These are phyloP conservation scores for Numenius phaeopus DNA, from an alignment of 2,797 vertebrate genomes.

Conservation along the genomic window DNA sequence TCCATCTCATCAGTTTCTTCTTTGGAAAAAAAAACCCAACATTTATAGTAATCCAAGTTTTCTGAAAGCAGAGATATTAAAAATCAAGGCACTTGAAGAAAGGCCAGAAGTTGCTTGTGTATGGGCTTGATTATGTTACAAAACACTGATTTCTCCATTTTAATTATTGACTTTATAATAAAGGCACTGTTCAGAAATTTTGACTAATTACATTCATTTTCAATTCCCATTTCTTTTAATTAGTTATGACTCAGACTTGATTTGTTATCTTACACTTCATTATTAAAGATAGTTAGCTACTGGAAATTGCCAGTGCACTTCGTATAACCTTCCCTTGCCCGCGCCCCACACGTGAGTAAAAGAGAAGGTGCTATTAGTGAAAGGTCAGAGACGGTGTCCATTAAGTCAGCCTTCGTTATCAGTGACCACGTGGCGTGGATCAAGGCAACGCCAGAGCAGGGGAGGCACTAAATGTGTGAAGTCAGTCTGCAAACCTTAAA, in stretches of 20 bases:
- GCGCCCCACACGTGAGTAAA: neutral
- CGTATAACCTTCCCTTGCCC: neutral
- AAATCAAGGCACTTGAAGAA: neutral
- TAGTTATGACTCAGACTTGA: slow-evolving; percentile 20
- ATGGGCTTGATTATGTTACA: neutral
- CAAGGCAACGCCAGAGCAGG: neutral
- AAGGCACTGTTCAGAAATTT: neutral
- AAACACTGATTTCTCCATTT: slow-evolving; percentile 24
- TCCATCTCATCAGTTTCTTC: neutral
- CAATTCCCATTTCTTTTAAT: slow-evolving; percentile 59
- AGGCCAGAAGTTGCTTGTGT: neutral
- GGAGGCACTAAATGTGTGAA: neutral
- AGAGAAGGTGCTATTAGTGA: neutral
- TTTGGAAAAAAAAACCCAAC: neutral
- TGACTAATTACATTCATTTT: slow-evolving; percentile 31
- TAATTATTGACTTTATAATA: slow-evolving; percentile 1
- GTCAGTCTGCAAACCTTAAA: neutral
- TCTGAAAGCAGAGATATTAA: neutral
- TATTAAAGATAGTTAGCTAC: slow-evolving; percentile 45
- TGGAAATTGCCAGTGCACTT: slow-evolving; percentile 27
- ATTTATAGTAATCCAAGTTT: neutral
- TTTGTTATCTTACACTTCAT: slow-evolving; percentile 42
- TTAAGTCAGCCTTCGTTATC: neutral
- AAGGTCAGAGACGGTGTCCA: neutral
- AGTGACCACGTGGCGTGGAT: neutral